Evolutionary conservation across 2,797 vertebrate species (phyloP).

Genomic region (Galagoides demidoff): DNA sequence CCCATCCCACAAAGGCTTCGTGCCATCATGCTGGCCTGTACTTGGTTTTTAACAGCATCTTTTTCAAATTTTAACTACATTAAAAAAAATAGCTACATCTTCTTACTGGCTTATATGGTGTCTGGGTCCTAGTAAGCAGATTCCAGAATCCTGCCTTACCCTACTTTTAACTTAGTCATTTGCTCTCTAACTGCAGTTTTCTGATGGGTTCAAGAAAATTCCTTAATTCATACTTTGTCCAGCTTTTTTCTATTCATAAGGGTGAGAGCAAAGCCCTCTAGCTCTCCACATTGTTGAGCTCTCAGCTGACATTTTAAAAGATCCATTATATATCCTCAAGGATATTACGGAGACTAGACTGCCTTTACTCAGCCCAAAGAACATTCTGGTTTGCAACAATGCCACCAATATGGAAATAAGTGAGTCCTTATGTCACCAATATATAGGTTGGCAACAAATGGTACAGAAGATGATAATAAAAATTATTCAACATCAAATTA

Average conservation of each 20-base stretch:
- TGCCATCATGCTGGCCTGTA: not conserved
- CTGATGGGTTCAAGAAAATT: not conserved
- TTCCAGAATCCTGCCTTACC: not conserved
- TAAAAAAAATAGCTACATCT: not conserved
- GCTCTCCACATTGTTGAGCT: not conserved
- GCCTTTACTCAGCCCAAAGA: conserved; percentile 27
- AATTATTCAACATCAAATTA: conserved; percentile 55
- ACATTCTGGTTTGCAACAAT: conserved; percentile 1
- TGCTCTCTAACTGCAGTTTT: not conserved
- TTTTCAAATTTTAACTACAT: not conserved
- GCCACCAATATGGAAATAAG: conserved; percentile 11
- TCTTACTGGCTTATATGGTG: not conserved
- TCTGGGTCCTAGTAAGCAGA: not conserved
- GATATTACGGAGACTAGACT: conserved; percentile 64
- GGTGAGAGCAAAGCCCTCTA: not conserved
- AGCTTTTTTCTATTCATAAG: not conserved
- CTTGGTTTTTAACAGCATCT: not conserved
- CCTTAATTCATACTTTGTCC: not conserved
- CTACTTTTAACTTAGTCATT: not conserved
- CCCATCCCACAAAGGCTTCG: not conserved
- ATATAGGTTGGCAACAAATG: not conserved
- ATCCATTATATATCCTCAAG: conserved; percentile 46
- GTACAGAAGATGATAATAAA: not conserved
- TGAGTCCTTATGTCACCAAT: conserved; percentile 39
- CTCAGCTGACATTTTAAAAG: conserved; percentile 60